Conservation (phyloP, 2,888 invertebrate species). For the Listrodromus nycthemerus region DNA sequence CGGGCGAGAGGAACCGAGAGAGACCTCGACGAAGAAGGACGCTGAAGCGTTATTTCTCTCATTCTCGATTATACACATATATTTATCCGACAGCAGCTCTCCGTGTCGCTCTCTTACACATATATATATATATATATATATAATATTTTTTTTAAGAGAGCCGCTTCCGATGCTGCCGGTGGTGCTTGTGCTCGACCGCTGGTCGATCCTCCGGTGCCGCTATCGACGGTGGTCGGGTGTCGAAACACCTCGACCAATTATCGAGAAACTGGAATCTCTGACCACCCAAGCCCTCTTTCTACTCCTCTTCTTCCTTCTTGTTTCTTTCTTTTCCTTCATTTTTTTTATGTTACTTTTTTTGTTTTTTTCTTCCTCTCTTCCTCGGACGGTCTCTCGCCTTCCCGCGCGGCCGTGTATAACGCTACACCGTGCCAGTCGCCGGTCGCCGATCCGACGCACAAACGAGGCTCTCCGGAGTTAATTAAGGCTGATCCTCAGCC, state of each 20-base stretch:
- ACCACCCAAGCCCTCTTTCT: conserved; percentile 68
- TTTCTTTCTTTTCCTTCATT: conserved; percentile 34
- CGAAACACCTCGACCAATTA: conserved; percentile 85
- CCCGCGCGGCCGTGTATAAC: conserved; percentile 48
- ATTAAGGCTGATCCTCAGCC: conserved; percentile 71
- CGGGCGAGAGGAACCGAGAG: conserved; percentile 34
- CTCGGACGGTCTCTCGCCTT: conserved; percentile 46
- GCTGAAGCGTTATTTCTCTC: conserved; percentile 35
- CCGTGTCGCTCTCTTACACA: conserved; percentile 21
- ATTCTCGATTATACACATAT: conserved; percentile 45
- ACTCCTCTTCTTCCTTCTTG: conserved; percentile 63
- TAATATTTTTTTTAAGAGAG: conserved; percentile 49
- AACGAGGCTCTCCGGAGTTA: conserved; percentile 70
- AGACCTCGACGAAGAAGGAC: background rate
- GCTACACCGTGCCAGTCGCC: conserved; percentile 67
- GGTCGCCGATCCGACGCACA: conserved; percentile 73
- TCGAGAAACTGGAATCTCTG: conserved; percentile 84
- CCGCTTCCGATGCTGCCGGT: conserved; percentile 44
- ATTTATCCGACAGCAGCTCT: conserved; percentile 26
- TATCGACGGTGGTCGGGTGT: conserved; percentile 82
- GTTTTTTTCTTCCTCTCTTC: conserved; percentile 43
- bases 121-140: conserved; percentile 7
- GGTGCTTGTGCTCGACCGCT: background rate
- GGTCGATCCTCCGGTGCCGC: conserved; percentile 60
- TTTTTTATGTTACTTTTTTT: conserved; percentile 47